phyloP scores from a whole-genome alignment of 1,140 invertebrate species.

The Brachionus manjavacas region DNA sequence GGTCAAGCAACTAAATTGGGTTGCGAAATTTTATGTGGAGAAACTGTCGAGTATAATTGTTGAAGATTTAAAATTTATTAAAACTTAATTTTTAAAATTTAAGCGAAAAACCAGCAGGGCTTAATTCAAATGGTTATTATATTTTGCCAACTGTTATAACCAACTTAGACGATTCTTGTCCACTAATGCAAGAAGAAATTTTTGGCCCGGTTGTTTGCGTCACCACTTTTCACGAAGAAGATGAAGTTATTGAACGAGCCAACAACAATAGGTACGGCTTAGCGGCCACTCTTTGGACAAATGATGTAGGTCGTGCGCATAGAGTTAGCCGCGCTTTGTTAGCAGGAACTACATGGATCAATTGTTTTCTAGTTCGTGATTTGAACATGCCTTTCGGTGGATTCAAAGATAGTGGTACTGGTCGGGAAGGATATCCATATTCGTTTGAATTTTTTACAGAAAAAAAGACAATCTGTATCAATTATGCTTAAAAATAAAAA shows the following conservation, averaged over 20 bases:
- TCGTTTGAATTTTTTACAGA: constrained; percentile 64
- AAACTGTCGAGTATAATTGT: constrained; percentile 47
- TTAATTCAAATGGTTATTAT: constrained; percentile 59
- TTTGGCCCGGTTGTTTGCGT: constrained; percentile 64
- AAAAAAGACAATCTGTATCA: constrained; percentile 62
- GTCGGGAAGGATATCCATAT: constrained; percentile 61
- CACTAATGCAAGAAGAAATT: constrained; percentile 63
- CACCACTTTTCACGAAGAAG: constrained; percentile 59
- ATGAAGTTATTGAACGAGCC: constrained; percentile 58
- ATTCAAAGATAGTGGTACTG: constrained; percentile 62
- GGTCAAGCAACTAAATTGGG: constrained; percentile 51
- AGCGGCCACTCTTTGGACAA: constrained; percentile 61
- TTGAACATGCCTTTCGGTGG: constrained; percentile 66
- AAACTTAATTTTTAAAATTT: background rate
- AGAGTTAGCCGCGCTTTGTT: constrained; percentile 58
- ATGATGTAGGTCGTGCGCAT: constrained; percentile 57
- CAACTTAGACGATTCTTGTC: constrained; percentile 55
- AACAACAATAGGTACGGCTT: constrained; percentile 62
- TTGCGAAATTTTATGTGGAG: constrained; percentile 52
- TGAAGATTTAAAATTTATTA: background rate
- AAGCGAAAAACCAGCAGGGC: constrained; percentile 27
- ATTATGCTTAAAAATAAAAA: constrained; percentile 45
- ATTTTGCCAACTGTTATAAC: constrained; percentile 61
- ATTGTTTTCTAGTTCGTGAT: constrained; percentile 63
- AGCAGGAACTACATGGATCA: constrained; percentile 64